These are phyloP conservation scores for Prosopocoilus inquinatus DNA, from an alignment of 2,888 invertebrate genomes.

Conservation along the genomic window DNA sequence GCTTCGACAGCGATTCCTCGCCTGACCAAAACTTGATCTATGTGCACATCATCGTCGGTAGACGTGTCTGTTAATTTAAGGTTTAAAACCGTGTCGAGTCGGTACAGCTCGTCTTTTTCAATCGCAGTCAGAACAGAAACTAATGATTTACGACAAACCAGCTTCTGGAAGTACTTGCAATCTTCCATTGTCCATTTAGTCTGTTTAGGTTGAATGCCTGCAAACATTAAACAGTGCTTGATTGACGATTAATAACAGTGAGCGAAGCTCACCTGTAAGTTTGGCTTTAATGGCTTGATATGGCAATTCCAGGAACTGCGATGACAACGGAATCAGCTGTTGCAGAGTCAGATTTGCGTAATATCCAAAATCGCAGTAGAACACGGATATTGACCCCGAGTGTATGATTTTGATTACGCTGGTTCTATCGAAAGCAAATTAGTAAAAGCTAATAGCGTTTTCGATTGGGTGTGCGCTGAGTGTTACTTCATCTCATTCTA, in stretches of 20 bases:
- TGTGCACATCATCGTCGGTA: conserved; percentile 64
- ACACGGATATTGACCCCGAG: conserved; percentile 58
- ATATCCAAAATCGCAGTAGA: conserved; percentile 66
- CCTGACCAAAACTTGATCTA: conserved; percentile 63
- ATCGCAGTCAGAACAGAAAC: conserved; percentile 66
- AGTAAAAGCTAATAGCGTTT: no score
- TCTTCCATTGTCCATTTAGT: conserved; percentile 71
- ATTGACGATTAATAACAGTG: background rate
- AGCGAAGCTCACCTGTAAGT: conserved; percentile 56
- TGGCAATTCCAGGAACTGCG: conserved; percentile 59
- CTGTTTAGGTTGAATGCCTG: conserved; percentile 55
- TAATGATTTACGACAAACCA: conserved; percentile 69
- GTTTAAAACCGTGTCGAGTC: conserved; percentile 61
- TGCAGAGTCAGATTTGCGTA: conserved; percentile 57
- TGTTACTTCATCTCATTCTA: no score
- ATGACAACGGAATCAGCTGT: conserved; percentile 56
- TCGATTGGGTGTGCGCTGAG: no score
- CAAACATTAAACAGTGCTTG: conserved; percentile 14
- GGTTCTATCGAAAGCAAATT: conserved; percentile 48
- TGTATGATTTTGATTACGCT: conserved; percentile 57
- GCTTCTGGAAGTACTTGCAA: conserved; percentile 68
- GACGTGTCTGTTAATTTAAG: conserved; percentile 71
- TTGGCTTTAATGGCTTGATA: conserved; percentile 67
- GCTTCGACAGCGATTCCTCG: conserved; percentile 52
- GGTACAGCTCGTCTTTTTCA: conserved; percentile 60